Conservation (phyloP, 2,113 vertebrate genomes). For the Plecturocebus donacophilus region DNA sequence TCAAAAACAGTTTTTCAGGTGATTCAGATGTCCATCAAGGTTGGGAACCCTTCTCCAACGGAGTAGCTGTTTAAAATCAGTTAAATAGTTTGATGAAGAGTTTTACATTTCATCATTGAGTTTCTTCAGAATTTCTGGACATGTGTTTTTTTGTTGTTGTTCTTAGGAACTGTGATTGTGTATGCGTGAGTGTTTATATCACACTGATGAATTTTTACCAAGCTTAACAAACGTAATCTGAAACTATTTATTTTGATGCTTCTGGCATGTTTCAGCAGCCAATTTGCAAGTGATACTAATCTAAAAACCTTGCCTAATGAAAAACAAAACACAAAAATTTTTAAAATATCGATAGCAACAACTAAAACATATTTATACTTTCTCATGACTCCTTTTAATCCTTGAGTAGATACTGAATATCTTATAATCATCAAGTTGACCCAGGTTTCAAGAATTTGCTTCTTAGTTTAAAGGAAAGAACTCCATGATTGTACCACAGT, state of each 20-base stretch:
- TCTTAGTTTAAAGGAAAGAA: background rate
- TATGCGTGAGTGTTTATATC: background rate
- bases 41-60: background rate
- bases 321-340: background rate
- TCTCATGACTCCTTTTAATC: background rate
- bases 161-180: background rate
- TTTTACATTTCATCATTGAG: background rate
- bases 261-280: background rate
- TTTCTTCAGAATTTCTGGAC: background rate
- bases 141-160: background rate
- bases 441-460: background rate
- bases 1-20: background rate
- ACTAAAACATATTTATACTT: background rate
- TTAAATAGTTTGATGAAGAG: background rate
- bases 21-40: background rate
- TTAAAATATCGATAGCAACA: background rate
- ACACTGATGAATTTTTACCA: background rate
- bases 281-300: background rate
- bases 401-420: background rate
- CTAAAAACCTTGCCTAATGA: background rate
- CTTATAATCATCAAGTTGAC: background rate
- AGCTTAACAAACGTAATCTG: background rate
- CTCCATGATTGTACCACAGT: too few relatives aligned
- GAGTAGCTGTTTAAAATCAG: background rate
- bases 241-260: conserved; percentile 1